These are phyloP conservation scores for Apostichopus leukothele DNA, from an alignment of 53 echinoderm and acorn worm genomes.

Conservation along the genomic window DNA sequence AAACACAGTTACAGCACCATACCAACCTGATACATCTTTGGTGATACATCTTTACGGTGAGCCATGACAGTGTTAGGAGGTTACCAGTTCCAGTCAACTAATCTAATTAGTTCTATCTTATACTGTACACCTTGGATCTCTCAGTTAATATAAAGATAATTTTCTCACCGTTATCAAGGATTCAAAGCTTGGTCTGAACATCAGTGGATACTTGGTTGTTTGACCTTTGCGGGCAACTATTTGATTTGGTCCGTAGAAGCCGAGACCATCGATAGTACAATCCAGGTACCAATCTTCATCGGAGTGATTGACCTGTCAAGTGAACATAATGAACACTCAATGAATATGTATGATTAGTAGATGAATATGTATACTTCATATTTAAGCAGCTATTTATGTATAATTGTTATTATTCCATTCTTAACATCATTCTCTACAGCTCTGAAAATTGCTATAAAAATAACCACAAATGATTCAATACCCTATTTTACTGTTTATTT, in stretches of 20 bases:
- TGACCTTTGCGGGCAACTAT: constrained; percentile 87
- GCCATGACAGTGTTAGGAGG: constrained; percentile 2
- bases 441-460: too few relatives aligned
- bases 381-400: not conserved
- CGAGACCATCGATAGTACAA: constrained; percentile 77
- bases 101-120: too few relatives aligned
- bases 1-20: too few relatives aligned
- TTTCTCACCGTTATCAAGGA: constrained; percentile 81
- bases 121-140: not conserved
- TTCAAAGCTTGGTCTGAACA: constrained; percentile 95
- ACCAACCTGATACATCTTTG: too few relatives aligned
- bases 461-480: too few relatives aligned
- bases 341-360: not conserved
- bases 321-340: not conserved
- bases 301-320: constrained; percentile 82
- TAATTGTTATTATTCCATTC: too few relatives aligned
- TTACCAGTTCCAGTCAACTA: not conserved
- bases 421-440: too few relatives aligned
- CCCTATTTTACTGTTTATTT: too few relatives aligned
- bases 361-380: not conserved
- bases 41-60: too few relatives aligned
- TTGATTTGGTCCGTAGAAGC: constrained; percentile 92
- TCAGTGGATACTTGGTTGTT: constrained; percentile 86
- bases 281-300: constrained; percentile 89
- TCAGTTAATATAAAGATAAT: not conserved